Percentiles rank a stretch among this genome's conserved stretches.
These are phyloP conservation scores for Fregetta grallaria DNA, from an alignment of 2,113 vertebrate genomes.

Conservation along the genomic window DNA sequence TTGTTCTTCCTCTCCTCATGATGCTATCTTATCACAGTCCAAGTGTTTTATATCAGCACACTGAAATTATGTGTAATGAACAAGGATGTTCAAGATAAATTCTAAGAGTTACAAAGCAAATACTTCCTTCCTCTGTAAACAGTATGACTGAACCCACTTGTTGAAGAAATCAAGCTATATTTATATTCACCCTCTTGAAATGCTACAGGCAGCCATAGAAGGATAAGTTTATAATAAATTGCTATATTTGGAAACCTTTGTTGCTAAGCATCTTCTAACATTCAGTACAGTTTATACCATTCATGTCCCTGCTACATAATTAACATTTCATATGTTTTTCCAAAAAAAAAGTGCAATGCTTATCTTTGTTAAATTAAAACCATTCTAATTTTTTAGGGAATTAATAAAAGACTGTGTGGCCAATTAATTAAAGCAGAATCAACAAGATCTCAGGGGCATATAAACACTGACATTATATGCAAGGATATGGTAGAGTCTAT, in stretches of 20 bases:
- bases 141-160: constrained; percentile 78
- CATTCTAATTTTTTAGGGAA: constrained; percentile 36
- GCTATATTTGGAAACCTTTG: constrained; percentile 84
- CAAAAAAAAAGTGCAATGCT: constrained; percentile 37
- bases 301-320: constrained; percentile 76
- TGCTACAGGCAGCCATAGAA: constrained; percentile 86
- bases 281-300: constrained; percentile 81
- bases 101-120: constrained; percentile 67
- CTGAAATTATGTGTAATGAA: constrained; percentile 67
- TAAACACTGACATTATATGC: constrained; percentile 8
- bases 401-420: constrained; percentile 56
- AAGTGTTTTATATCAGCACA: constrained; percentile 69
- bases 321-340: constrained; percentile 77
- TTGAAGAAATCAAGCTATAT: constrained; percentile 84
- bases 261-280: constrained; percentile 84
- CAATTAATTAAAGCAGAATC: constrained; percentile 49
- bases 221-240: constrained; percentile 82
- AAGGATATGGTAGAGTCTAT: neutral
- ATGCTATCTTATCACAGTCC: constrained; percentile 64
- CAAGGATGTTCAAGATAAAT: constrained; percentile 72
- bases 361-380: constrained; percentile 70
- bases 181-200: constrained; percentile 83
- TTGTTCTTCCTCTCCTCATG: constrained; percentile 67
- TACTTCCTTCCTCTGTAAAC: constrained; percentile 83
- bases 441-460: neutral